phyloP scores from a whole-genome alignment of 2,888 invertebrate species.

The Lepeophtheirus nordmannii region DNA sequence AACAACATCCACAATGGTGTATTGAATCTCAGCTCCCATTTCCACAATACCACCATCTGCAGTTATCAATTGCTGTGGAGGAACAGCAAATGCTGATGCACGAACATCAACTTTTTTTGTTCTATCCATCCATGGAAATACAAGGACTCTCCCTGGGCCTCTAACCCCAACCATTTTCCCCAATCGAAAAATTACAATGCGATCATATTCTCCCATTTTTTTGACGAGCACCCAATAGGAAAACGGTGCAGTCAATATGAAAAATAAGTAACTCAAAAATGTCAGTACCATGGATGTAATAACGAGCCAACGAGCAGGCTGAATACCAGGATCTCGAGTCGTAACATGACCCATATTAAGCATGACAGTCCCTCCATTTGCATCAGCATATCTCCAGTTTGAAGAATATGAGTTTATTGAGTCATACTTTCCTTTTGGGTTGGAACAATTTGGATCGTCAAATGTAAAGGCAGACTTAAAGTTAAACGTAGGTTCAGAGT shows the following conservation, averaged over 20 bases:
- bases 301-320: neutral
- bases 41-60: conserved; percentile 21
- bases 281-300: neutral
- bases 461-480: conserved; percentile 10
- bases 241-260: conserved; percentile 11
- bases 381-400: neutral
- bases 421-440: neutral
- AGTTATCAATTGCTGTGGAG: conserved; percentile 23
- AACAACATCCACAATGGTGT: conserved; percentile 21
- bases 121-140: conserved; percentile 24
- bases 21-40: conserved; percentile 24
- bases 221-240: conserved; percentile 20
- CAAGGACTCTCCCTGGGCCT: conserved; percentile 21
- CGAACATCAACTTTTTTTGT: conserved; percentile 22
- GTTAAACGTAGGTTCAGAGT: neutral
- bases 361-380: neutral
- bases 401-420: neutral
- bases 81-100: conserved; percentile 23
- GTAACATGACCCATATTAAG: neutral
- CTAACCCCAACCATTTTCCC: conserved; percentile 25
- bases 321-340: neutral
- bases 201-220: conserved; percentile 23
- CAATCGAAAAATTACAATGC: conserved; percentile 22
- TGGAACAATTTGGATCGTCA: neutral
- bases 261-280: conserved; percentile 17